Base-by-base conservation (phyloP, 2,888 invertebrate species). In the Arrhopalites spinosus region DNA sequence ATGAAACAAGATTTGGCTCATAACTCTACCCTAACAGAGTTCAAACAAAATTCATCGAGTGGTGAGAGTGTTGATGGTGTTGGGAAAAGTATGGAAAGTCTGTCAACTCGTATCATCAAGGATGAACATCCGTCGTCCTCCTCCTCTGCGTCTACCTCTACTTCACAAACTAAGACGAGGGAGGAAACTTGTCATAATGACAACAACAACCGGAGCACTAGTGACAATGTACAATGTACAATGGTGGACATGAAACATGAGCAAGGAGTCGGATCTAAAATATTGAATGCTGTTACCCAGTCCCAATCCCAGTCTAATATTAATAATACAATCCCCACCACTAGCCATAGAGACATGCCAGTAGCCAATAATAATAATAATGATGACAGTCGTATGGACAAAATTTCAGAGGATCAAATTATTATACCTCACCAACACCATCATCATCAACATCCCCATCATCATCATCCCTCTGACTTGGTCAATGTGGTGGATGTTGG, bases 21-120 rank as follows among this genome's bases (percentile, higher is more conserved):
- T 13, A 59, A 20, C 59, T 59, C 59, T 23, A 8, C 59, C 53
- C 53, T 53, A n/a, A n/a, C 53, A 53, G 36, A 36, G 5, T 36
- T 11, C 36, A 23, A 8, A 25, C 13, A 27, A 5, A 30, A 27
- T 63, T 30, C 36, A 11, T 17, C 64, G 1, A 64, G 7, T 29
- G 17, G 11, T 8, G 20, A 17, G 3, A 30, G 3, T 64, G 30
- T 11, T 17, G 64, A n/a, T 13, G 64, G 8, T 30, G 30, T 29
- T 64, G 64, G 30, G 30, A 29, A 64, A 30, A 64, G 64, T 23
- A 59, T 20, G 20, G 59, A 59, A 59, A n/a, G 59, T 59, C 59
- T 59, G 59, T 23, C 53, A 20, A 20, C 59, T 25, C 11, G 59
- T 1, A 8, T 59, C 20, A 59, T 59, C 23, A 59, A 59, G 23